Percentiles rank a stretch among this genome's conserved stretches.
Evolutionary conservation across 2,888 invertebrate species (phyloP).

Genomic region (Epiblema foenella): DNA sequence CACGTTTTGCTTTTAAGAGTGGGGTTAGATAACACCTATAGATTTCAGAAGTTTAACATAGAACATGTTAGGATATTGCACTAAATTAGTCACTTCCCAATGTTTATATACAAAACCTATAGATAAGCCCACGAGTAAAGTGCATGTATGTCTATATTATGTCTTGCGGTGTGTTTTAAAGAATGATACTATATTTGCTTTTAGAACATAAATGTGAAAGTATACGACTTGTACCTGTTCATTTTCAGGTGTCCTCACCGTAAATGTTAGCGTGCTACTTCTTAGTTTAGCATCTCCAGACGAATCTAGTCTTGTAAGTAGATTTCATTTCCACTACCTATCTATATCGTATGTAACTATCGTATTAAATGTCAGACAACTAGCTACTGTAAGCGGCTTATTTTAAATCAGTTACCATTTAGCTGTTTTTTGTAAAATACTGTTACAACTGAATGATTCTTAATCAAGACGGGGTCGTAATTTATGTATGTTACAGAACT

Average conservation of each 20-base stretch:
- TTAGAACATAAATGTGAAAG: slow-evolving; percentile 26
- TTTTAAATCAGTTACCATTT: slow-evolving; percentile 28
- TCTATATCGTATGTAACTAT: slow-evolving; percentile 12
- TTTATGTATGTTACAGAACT: slow-evolving; percentile 3
- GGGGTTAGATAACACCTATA: slow-evolving; percentile 19
- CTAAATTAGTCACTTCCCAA: slow-evolving; percentile 42
- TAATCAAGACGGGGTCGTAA: background rate
- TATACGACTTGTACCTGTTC: slow-evolving; percentile 56
- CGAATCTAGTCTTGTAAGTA: slow-evolving; percentile 97
- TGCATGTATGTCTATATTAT: slow-evolving; percentile 39
- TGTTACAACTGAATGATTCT: background rate
- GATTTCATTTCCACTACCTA: slow-evolving; percentile 30
- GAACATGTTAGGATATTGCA: slow-evolving; percentile 27
- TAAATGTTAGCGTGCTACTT: slow-evolving; percentile 96
- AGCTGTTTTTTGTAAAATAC: slow-evolving; percentile 14
- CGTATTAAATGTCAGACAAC: slow-evolving; percentile 8
- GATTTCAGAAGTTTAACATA: slow-evolving; percentile 9
- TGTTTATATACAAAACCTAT: slow-evolving; percentile 40
- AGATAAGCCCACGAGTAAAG: slow-evolving; percentile 16
- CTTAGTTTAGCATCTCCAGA: slow-evolving; percentile 97
- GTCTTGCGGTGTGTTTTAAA: slow-evolving; percentile 25
- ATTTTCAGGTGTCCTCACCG: slow-evolving; percentile 93
- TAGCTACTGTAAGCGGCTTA: slow-evolving; percentile 19
- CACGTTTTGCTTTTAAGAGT: slow-evolving; percentile 28
- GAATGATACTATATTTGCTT: slow-evolving; percentile 28